A percentile compares a stretch with the other conserved stretches of the same genome.
Evolutionary conservation across 2,797 vertebrate genomes (phyloP).

Genomic region (Thamnophis elegans): DNA sequence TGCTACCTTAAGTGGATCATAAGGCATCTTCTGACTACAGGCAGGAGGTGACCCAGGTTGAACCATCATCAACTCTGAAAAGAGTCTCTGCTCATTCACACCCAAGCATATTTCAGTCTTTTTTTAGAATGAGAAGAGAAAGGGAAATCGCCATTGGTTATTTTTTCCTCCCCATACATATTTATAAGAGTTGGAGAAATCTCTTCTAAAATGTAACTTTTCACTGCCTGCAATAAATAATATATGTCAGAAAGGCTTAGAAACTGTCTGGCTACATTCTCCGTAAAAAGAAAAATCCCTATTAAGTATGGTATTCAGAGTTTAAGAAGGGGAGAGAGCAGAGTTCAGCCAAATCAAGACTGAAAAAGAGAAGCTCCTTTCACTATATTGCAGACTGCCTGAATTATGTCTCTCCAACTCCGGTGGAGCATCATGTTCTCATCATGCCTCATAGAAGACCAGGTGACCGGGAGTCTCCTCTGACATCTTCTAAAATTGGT

Average conservation of each 20-base stretch:
- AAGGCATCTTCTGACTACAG: conserved; percentile 11
- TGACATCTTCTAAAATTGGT: not conserved
- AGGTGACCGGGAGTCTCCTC: not conserved
- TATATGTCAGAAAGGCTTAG: conserved; percentile 29
- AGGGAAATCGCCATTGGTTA: conserved; percentile 1
- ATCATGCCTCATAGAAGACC: not conserved
- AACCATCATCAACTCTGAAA: conserved; percentile 31
- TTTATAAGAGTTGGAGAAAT: conserved; percentile 26
- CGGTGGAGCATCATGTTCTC: not conserved
- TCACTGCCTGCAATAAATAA: conserved; percentile 30
- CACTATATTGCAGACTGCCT: not conserved
- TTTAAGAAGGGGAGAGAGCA: not conserved
- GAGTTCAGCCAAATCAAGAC: not conserved
- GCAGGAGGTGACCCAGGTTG: conserved; percentile 29
- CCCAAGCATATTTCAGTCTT: not conserved
- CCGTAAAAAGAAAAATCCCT: conserved; percentile 9
- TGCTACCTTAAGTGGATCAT: conserved; percentile 15
- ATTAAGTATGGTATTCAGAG: conserved; percentile 20
- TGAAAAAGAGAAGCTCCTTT: not conserved
- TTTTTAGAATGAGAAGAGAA: not conserved
- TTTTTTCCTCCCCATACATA: conserved; percentile 5
- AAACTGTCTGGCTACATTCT: not conserved
- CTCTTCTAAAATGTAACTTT: conserved; percentile 19
- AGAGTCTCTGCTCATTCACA: conserved; percentile 31
- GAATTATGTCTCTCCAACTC: not conserved